These are phyloP conservation scores for Aphodius sticticus DNA, from an alignment of 2,888 invertebrate genomes.

Conservation along the genomic window DNA sequence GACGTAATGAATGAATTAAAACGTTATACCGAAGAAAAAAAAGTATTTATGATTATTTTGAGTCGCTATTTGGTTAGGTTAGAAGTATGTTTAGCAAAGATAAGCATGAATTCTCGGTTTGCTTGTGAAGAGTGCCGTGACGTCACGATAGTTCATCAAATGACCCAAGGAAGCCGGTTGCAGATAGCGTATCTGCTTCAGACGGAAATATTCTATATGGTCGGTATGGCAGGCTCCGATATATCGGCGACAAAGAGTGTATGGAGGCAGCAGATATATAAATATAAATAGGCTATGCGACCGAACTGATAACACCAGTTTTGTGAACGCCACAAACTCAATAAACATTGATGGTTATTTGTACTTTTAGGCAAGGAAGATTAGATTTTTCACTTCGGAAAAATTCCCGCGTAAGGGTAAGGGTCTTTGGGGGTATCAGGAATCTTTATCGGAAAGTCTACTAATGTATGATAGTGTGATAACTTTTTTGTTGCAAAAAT, in stretches of 20 bases:
- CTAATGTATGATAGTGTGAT: too few relatives aligned
- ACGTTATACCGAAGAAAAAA: not conserved
- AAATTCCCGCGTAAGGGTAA: too few relatives aligned
- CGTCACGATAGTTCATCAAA: not conserved
- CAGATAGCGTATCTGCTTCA: not conserved
- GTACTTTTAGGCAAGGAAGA: not conserved
- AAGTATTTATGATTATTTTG: not conserved
- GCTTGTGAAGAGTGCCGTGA: not conserved
- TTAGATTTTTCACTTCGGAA: not conserved
- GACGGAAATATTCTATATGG: not conserved
- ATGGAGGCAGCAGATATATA: conserved; percentile 4
- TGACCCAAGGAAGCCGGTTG: not conserved
- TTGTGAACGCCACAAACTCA: not conserved
- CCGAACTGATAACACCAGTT: not conserved
- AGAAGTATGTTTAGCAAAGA: not conserved
- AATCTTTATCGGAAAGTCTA: too few relatives aligned
- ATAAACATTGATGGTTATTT: not conserved
- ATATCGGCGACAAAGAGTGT: not conserved
- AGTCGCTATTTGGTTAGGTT: not conserved
- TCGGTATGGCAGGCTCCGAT: not conserved
- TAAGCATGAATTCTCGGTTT: not conserved
- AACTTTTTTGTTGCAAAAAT: too few relatives aligned
- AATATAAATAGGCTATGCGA: not conserved
- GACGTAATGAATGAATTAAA: not conserved
- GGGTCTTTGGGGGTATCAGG: too few relatives aligned